Evolutionary conservation across 2,113 vertebrate species (phyloP).

Genomic region (Actinemys pallida): DNA sequence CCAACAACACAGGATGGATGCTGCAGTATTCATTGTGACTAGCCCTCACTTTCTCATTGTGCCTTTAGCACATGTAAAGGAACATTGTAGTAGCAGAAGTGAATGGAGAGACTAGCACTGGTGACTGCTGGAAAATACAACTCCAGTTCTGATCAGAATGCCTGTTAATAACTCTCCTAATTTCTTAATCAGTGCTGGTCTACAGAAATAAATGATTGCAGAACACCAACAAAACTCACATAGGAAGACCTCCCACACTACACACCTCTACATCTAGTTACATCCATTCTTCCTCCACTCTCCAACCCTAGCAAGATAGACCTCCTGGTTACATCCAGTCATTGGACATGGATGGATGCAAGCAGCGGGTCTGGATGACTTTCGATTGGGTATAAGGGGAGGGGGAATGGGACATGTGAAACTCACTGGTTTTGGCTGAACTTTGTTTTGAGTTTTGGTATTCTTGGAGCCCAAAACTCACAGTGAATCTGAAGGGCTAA

Average conservation of each 20-base stretch:
- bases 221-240: neutral
- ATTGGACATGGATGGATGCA: neutral
- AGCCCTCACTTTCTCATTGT: too few species aligned
- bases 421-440: neutral
- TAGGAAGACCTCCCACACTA: neutral
- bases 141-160: too few species aligned
- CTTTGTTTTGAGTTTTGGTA: neutral
- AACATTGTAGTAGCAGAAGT: too few species aligned
- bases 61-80: too few species aligned
- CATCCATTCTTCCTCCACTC: neutral
- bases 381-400: neutral
- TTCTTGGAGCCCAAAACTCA: neutral
- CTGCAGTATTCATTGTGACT: too few species aligned
- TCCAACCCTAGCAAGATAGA: neutral
- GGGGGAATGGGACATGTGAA: neutral
- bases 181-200: neutral
- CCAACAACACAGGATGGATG: too few species aligned
- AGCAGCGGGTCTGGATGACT: neutral
- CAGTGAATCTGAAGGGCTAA: neutral
- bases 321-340: neutral
- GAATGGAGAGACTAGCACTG: too few species aligned
- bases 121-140: too few species aligned
- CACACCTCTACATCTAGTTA: neutral
- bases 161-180: too few species aligned
- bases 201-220: neutral